Conservation (phyloP, 2,888 invertebrate species). For the Dryadula phaetusa region DNA sequence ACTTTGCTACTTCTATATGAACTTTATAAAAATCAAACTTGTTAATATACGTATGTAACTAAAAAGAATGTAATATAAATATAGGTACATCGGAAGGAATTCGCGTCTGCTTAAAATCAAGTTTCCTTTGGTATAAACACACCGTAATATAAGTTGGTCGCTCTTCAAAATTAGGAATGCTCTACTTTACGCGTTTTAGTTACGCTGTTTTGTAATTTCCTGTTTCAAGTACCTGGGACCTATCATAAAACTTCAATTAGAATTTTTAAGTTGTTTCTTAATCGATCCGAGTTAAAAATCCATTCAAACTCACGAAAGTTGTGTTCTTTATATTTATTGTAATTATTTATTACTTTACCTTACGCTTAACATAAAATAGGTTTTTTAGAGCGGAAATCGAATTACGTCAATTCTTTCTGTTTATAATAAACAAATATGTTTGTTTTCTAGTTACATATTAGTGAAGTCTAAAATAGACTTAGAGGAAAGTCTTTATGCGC, state of each 20-base stretch:
- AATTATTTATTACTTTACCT: not conserved
- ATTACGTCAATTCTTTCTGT: constrained; percentile 28
- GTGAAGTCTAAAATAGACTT: constrained; percentile 30
- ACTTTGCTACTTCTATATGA: not conserved
- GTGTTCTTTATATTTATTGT: not conserved
- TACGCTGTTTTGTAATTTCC: constrained; percentile 27
- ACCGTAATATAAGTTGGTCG: constrained; percentile 19
- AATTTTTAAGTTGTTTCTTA: not conserved
- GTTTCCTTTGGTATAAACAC: constrained; percentile 27
- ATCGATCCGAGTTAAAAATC: not conserved
- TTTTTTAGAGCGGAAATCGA: constrained; percentile 13
- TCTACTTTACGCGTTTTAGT: constrained; percentile 24
- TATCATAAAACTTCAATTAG: not conserved
- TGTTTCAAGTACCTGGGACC: constrained; percentile 1
- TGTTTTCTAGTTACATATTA: constrained; percentile 29
- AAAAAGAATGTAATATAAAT: not conserved
- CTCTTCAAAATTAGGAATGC: constrained; percentile 21
- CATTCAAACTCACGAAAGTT: not conserved
- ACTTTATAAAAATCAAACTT: not conserved
- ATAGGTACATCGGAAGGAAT: constrained; percentile 13
- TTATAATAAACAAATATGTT: constrained; percentile 30
- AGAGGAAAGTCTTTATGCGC: constrained; percentile 7
- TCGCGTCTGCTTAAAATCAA: constrained; percentile 35
- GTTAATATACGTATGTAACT: not conserved
- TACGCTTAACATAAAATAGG: not conserved